Evolutionary conservation across 2,797 vertebrate genomes (phyloP), one percentile per base, ranked within the genome.

Genomic region (Eutrigla gurnardus): DNA sequence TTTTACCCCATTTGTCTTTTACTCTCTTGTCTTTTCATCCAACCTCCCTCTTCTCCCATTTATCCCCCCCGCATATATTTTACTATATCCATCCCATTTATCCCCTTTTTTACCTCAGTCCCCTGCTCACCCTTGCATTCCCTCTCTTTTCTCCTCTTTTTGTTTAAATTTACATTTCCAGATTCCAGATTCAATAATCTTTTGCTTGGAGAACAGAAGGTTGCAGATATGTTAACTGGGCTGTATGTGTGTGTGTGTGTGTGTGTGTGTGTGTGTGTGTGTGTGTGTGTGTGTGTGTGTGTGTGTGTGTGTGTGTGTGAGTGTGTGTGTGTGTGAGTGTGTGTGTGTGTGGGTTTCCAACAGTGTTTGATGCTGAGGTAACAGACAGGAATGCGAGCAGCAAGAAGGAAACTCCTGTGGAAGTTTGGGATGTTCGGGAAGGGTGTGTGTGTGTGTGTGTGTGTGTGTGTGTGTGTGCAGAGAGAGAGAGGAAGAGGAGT

Each of bases 321-420:
- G 35, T 2, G 40, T 37, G 65, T 50, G 60, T 55, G 37, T 36
- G 46, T 15, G 65, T 64, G 50, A 52, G 46, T 79, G 73, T 76
- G 40, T 37, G 65, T 50, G 60, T 55, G 37, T 36, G 46, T 15
- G 65, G 60, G 50, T 25, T 25, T 25, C 25, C 25, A 25, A 25
- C 25, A 52, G 46, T 79, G 73, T 76, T 25, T 25, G 25, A 25
- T 65, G 25, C 81, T 86, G 81, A 78, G 76, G 84, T 85, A 90
- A 92, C 86, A 86, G 79, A 78, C 71, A 82, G 88, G 89, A 90
- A 92, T 93, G 86, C 87, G 80, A 89, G 89, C 86, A 89, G 84
- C 85, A 53, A 93, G 73, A 57, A 86, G 93, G 93, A 94, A 94
- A 91, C 91, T 84, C 88, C 87, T 92, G 91, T 89, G 91, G 92